Conservation (phyloP, 2,113 vertebrate species). For the Microtus richardsoni region DNA sequence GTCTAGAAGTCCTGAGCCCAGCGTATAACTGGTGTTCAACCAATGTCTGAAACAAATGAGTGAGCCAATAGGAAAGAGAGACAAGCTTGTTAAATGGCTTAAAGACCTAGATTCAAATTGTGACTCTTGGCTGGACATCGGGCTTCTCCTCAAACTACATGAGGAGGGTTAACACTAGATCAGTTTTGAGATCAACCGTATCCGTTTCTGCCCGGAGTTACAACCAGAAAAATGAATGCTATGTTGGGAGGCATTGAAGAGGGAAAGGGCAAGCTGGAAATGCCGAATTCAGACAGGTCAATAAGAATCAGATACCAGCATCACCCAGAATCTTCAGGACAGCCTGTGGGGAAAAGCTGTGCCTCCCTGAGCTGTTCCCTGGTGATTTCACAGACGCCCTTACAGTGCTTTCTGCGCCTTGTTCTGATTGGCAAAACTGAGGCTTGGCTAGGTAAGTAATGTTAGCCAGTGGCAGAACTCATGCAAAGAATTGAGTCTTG, state of each 20-base stretch:
- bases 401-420: not conserved
- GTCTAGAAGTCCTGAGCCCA: not conserved
- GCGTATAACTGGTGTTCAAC: not conserved
- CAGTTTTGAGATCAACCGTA: not conserved
- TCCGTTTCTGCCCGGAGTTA: not conserved
- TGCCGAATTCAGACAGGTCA: not conserved
- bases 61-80: not conserved
- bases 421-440: slow-evolving; percentile 21
- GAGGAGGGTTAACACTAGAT: not conserved
- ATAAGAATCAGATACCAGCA: not conserved
- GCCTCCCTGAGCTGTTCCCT: not conserved
- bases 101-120: not conserved
- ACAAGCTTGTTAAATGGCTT: not conserved
- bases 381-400: not conserved
- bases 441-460: not conserved
- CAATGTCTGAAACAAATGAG: slow-evolving; percentile 16
- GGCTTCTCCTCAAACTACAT: not conserved
- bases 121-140: not conserved
- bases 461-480: not conserved
- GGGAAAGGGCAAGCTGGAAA: slow-evolving; percentile 19
- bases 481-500: not conserved
- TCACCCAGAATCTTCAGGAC: not conserved
- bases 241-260: slow-evolving; percentile 10
- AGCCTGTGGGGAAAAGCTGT: not conserved
- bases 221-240: not conserved